A percentile compares a stretch with the other conserved stretches of the same genome.
Conservation (phyloP, 92 coral and sea anemone species). For the Isaurus tuberculatus region DNA sequence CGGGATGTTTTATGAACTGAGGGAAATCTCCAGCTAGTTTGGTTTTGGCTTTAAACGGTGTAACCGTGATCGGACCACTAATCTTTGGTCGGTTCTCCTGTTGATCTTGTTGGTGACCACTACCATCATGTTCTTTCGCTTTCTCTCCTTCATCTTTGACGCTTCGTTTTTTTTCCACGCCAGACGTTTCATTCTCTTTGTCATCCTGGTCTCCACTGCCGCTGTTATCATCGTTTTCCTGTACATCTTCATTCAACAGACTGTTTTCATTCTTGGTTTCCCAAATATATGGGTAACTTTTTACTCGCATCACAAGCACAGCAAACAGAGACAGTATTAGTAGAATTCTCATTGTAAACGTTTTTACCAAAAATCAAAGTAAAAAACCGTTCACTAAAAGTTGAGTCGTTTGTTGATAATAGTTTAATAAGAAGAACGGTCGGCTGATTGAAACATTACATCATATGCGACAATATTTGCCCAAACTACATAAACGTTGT, state of each 20-base stretch:
- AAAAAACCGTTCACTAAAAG: background rate
- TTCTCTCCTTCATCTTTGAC: conserved; percentile 13
- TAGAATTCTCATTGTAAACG: background rate
- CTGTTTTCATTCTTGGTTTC: background rate
- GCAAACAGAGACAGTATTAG: background rate
- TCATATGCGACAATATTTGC: conserved; percentile 1
- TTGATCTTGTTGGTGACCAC: background rate
- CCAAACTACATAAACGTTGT: background rate
- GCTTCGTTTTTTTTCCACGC: conserved; percentile 17
- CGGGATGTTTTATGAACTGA: conserved; percentile 3
- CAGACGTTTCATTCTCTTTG: background rate
- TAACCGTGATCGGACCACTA: conserved; percentile 33
- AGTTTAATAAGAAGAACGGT: background rate
- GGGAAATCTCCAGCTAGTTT: conserved; percentile 19
- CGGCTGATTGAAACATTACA: conserved; percentile 11
- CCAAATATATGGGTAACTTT: conserved; percentile 18
- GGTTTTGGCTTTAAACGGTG: conserved; percentile 31
- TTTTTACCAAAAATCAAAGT: background rate
- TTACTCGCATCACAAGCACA: conserved; percentile 2
- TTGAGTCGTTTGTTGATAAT: background rate
- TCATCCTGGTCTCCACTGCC: conserved; percentile 24
- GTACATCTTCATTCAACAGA: background rate
- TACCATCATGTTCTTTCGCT: conserved; percentile 4
- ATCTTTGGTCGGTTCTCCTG: background rate
- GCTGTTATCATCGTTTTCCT: conserved; percentile 5